These are phyloP conservation scores for Dendroctonus ponderosae DNA, from an alignment of 1,140 invertebrate genomes.

Conservation along the genomic window DNA sequence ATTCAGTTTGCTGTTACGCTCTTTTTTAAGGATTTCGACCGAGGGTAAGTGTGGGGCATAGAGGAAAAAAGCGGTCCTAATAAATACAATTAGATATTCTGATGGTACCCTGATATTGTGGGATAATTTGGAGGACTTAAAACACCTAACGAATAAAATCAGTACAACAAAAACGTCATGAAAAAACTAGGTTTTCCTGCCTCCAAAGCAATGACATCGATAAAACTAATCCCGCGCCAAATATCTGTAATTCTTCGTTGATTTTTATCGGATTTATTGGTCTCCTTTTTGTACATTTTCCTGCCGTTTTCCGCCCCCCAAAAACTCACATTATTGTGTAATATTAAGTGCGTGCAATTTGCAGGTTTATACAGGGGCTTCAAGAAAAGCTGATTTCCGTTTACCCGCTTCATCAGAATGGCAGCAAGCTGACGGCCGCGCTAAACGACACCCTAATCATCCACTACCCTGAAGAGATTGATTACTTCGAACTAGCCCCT, in stretches of 20 bases:
- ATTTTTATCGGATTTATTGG: no score
- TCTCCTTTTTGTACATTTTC: no score
- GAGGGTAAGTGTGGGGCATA: slow-evolving; percentile 56
- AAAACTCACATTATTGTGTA: neutral
- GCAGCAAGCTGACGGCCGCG: slow-evolving; percentile 30
- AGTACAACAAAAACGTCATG: no score
- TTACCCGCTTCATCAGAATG: slow-evolving; percentile 69
- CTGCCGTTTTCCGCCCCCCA: no score
- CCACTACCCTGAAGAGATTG: slow-evolving; percentile 84
- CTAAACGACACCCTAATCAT: slow-evolving; percentile 66
- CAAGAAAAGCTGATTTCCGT: slow-evolving; percentile 65
- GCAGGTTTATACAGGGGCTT: slow-evolving; percentile 76
- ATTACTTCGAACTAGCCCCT: slow-evolving; percentile 83
- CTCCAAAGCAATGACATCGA: no score
- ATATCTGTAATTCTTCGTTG: no score
- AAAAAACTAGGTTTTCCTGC: no score
- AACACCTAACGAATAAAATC: no score
- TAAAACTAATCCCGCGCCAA: no score
- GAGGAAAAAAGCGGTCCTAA: no score
- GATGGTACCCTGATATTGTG: neutral
- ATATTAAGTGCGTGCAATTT: slow-evolving; percentile 39
- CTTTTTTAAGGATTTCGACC: slow-evolving; percentile 77
- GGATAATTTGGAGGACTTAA: no score
- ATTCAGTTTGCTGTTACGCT: slow-evolving; percentile 89
- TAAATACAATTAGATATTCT: no score